These are phyloP conservation scores for Mionectes macconnelli DNA, from an alignment of 2,113 vertebrate genomes.

Conservation along the genomic window DNA sequence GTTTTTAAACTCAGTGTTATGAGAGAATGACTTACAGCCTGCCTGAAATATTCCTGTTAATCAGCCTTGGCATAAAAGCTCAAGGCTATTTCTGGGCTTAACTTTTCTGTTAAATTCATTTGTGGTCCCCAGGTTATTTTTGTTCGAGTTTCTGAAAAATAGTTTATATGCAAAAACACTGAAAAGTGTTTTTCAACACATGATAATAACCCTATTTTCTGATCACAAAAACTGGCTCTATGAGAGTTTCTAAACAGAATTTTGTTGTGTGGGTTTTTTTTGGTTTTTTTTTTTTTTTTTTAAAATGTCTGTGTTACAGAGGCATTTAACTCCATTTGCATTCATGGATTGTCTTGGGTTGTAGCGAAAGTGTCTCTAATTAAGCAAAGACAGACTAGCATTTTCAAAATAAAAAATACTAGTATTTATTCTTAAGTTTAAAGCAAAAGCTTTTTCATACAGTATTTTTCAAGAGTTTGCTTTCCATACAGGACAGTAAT, in stretches of 20 bases:
- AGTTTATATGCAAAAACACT: neutral
- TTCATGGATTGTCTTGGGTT: neutral
- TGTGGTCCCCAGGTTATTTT: neutral
- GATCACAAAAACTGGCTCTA: neutral
- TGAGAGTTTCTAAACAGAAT: neutral
- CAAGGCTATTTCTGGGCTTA: neutral
- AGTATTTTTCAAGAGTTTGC: neutral
- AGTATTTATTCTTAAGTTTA: neutral
- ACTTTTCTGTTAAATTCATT: neutral
- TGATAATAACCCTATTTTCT: neutral
- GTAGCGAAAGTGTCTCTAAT: neutral
- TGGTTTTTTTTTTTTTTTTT: neutral
- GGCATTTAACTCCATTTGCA: neutral
- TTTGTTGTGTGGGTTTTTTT: too few relatives aligned
- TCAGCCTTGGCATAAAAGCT: neutral
- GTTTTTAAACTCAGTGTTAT: neutral
- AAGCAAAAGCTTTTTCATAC: neutral
- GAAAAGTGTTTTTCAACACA: neutral
- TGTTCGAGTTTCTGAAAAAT: neutral
- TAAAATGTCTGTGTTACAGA: neutral
- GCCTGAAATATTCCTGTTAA: neutral
- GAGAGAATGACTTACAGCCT: neutral
- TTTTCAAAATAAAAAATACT: neutral
- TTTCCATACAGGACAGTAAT: neutral
- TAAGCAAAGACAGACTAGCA: neutral